Evolutionary conservation across 2,888 invertebrate species (phyloP).

Genomic region (Ormyrus thymus): DNA sequence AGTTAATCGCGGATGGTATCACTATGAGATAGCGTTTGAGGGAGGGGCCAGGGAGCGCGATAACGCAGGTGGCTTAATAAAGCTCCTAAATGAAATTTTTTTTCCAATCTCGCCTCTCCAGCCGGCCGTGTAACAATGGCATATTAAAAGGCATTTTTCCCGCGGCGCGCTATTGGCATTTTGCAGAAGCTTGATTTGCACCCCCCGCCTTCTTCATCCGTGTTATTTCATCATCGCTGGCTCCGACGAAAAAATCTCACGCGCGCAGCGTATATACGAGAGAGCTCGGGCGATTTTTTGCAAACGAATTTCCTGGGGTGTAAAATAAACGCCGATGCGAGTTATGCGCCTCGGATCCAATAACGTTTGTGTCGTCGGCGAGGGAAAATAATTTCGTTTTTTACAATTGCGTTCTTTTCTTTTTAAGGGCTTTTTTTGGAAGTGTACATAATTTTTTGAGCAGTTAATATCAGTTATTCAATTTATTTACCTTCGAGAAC

Average conservation of each 20-base stretch:
- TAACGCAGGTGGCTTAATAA: conserved; percentile 41
- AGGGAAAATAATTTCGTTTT: too few species aligned
- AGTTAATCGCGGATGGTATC: conserved; percentile 20
- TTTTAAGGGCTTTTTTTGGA: too few species aligned
- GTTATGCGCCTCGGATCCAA: too few species aligned
- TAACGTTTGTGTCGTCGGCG: too few species aligned
- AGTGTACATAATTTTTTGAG: too few species aligned
- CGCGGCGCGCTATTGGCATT: background rate
- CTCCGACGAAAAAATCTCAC: background rate
- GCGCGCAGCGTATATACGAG: background rate
- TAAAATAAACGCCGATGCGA: too few species aligned
- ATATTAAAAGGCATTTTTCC: conserved; percentile 47
- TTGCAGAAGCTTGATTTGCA: conserved; percentile 35
- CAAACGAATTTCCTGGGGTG: too few species aligned
- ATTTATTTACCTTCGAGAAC: too few species aligned
- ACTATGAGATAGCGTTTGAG: conserved; percentile 3
- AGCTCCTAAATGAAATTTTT: conserved; percentile 46
- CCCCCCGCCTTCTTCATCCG: background rate
- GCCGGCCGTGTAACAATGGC: conserved; percentile 33
- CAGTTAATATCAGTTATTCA: too few species aligned
- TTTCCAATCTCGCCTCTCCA: background rate
- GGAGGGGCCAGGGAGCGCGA: background rate
- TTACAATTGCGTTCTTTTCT: too few species aligned
- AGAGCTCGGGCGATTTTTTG: too few species aligned
- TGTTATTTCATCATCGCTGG: conserved; percentile 26